phyloP scores from a whole-genome alignment of 2,888 invertebrate genomes.

The Amphimallon solstitiale region DNA sequence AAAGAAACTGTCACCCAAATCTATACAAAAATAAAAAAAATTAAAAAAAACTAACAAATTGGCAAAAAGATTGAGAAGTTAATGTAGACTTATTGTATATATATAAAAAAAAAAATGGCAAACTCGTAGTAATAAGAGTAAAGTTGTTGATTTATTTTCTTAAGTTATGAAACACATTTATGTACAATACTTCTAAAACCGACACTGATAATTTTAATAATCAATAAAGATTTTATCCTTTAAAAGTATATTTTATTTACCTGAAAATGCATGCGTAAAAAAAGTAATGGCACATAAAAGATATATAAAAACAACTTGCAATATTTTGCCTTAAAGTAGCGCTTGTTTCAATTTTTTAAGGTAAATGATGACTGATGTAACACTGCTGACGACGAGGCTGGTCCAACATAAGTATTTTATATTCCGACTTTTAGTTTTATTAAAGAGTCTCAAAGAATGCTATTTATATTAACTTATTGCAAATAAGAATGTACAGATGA shows the following conservation, averaged over 20 bases:
- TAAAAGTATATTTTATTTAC: constrained; percentile 5
- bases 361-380: no score
- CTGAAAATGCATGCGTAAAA: background rate
- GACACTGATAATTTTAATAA: constrained; percentile 62
- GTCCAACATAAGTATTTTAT: no score
- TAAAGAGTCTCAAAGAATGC: no score
- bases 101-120: constrained; percentile 52
- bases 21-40: constrained; percentile 11
- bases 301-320: no score
- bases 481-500: no score
- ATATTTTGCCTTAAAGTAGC: no score
- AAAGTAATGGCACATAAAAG: background rate
- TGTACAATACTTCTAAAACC: constrained; percentile 58
- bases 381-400: no score
- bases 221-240: constrained; percentile 52
- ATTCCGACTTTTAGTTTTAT: no score
- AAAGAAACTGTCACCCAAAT: constrained; percentile 36
- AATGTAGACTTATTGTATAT: constrained; percentile 60
- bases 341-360: no score
- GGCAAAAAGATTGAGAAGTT: constrained; percentile 44
- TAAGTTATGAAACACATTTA: constrained; percentile 56
- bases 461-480: no score
- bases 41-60: constrained; percentile 41
- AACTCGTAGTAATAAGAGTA: constrained; percentile 49
- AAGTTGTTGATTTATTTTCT: constrained; percentile 55